Evolutionary conservation across 2,797 vertebrate species (phyloP).

Genomic region (Pitangus sulphuratus): DNA sequence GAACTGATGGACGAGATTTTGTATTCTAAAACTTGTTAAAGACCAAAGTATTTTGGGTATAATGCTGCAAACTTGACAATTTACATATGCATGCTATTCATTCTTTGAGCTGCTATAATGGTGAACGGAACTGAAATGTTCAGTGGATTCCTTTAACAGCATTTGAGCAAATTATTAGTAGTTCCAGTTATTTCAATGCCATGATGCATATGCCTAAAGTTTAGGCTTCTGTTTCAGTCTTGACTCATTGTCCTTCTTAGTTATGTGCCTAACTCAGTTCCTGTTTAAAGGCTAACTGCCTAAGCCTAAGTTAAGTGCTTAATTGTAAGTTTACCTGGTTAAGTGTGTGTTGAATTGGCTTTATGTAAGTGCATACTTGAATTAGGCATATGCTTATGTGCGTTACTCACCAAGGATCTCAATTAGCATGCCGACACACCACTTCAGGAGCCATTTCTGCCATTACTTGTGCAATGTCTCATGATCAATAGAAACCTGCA

Average conservation of each 20-base stretch:
- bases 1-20: not conserved
- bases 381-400: constrained; percentile 41
- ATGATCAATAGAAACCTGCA: not conserved
- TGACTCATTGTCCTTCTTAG: not conserved
- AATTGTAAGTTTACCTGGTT: not conserved
- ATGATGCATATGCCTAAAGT: not conserved
- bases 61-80: not conserved
- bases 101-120: not conserved
- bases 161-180: not conserved
- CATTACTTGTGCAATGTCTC: not conserved
- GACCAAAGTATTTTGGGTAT: not conserved
- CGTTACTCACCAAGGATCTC: not conserved
- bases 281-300: not conserved
- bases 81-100: not conserved
- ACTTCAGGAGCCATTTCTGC: not conserved
- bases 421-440: not conserved
- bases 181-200: not conserved
- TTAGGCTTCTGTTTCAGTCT: not conserved
- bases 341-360: not conserved
- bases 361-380: constrained; percentile 15
- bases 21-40: not conserved
- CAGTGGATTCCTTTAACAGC: not conserved
- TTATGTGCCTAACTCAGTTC: not conserved
- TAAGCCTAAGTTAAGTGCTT: not conserved
- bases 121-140: not conserved